Percentiles rank a stretch among this genome's conserved stretches.
Conservation (phyloP, 2,797 vertebrate genomes). For the Psittacula echo region DNA sequence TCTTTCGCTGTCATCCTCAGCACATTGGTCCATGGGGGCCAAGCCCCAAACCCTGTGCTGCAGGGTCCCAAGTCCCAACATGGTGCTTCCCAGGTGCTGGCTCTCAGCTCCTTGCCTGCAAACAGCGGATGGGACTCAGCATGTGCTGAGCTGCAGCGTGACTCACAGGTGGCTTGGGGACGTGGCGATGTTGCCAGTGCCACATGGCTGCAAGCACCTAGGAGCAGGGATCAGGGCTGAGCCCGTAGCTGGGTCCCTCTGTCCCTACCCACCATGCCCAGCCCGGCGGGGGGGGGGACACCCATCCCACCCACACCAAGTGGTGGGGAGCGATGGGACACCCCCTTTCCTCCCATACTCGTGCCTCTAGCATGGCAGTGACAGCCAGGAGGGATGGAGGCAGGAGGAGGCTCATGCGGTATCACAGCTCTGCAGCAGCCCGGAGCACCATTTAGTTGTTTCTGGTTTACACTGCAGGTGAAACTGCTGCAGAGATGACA, state of each 20-base stretch:
- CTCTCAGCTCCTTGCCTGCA: not conserved
- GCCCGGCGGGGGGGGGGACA: rapidly evolving
- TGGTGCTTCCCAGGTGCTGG: not conserved
- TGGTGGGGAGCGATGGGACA: not conserved
- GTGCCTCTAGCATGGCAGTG: not conserved
- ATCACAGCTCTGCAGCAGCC: not conserved
- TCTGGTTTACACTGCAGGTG: not conserved
- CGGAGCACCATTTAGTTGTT: not conserved
- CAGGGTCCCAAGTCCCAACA: not conserved
- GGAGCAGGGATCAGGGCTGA: not conserved
- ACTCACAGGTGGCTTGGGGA: not conserved
- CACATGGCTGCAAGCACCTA: rapidly evolving
- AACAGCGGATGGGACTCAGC: not conserved
- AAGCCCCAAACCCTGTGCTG: not conserved
- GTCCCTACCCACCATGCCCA: not conserved
- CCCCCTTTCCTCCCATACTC: not conserved
- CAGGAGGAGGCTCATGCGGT: not conserved
- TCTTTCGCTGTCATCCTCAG: not conserved
- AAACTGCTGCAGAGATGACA: not conserved
- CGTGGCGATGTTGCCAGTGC: not conserved
- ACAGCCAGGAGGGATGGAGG: not conserved
- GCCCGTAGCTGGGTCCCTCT: no score
- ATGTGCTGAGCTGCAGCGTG: not conserved
- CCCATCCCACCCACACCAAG: not conserved
- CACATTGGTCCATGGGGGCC: rapidly evolving